Evolutionary conservation across 2,888 invertebrate species (phyloP).

Genomic region (Ophonus ardosiacus): DNA sequence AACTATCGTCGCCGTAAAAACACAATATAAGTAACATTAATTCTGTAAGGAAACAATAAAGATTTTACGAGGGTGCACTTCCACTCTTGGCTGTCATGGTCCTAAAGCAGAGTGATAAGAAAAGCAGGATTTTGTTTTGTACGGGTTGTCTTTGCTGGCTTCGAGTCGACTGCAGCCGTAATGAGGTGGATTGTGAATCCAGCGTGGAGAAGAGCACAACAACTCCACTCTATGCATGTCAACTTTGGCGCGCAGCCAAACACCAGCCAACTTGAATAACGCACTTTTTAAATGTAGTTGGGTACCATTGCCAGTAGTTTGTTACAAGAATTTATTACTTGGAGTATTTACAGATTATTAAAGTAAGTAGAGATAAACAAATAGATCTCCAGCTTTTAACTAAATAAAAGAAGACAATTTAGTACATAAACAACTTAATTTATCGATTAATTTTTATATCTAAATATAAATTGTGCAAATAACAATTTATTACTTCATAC

Average conservation of each 20-base stretch:
- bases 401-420: neutral
- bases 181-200: slow-evolving; percentile 1
- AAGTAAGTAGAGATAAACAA: neutral
- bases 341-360: neutral
- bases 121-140: slow-evolving; percentile 2
- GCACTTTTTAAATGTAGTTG: slow-evolving; percentile 5
- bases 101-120: neutral
- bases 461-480: too few species aligned
- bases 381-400: neutral
- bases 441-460: neutral
- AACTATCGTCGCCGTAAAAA: neutral
- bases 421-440: neutral
- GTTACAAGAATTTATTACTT: neutral
- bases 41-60: neutral
- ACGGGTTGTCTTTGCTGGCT: neutral
- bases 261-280: neutral
- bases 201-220: neutral
- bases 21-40: neutral
- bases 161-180: neutral
- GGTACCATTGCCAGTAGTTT: neutral
- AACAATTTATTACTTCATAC: too few species aligned
- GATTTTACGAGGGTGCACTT: neutral
- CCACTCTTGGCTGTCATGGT: neutral
- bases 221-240: neutral
- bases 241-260: neutral